Base-by-base conservation (phyloP, 2,888 invertebrate genomes). In the Epiblema foenella region DNA sequence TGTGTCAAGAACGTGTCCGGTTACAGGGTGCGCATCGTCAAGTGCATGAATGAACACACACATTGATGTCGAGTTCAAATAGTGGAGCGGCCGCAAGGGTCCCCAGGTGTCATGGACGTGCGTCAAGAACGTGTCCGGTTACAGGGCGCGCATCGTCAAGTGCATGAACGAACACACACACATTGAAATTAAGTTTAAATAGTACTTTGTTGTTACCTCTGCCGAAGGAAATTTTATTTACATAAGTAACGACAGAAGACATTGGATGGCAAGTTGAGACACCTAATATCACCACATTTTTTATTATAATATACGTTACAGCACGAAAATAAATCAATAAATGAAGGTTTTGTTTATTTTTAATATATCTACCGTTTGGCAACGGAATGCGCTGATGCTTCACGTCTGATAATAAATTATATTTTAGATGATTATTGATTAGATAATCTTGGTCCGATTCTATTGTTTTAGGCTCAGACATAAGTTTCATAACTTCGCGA, bases 11-110 rank as follows among this genome's bases (percentile, higher is more conserved):
- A 77, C 54, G 42, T 20, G 18, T 76, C 78, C 52, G 75, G 83
- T 2, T 86, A 87, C 70, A 77, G 84, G 5, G 81, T 85, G 0
- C 81, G 81, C 2, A 75, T 89, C 2, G 72, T 86, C n/a, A 78
- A 70, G 52, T 68, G 74, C 29, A 74, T 46, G 46, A 46, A 46
- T 8, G 46, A 46, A 15, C n/a, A 46, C 46, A 46, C 46, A 4
- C 7, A 42, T 15, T 46, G 15, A 46, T 4, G 5, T 46, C 15
- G 42, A 12, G 12, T 42, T 42, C 33, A 46, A 46, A 7, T 7
- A 46, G n/a, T n/a, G 46, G 8, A 7, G n/a, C 8, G 46, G n/a
- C 46, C 1, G 46, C n/a, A 46, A 15, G 46, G n/a, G n/a, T n/a
- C 12, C 7, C n/a, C 12, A 8, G 8, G 12, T 39, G 12, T 12